These are phyloP conservation scores for Sturnira hondurensis DNA, from an alignment of 2,113 vertebrate genomes.

Conservation along the genomic window DNA sequence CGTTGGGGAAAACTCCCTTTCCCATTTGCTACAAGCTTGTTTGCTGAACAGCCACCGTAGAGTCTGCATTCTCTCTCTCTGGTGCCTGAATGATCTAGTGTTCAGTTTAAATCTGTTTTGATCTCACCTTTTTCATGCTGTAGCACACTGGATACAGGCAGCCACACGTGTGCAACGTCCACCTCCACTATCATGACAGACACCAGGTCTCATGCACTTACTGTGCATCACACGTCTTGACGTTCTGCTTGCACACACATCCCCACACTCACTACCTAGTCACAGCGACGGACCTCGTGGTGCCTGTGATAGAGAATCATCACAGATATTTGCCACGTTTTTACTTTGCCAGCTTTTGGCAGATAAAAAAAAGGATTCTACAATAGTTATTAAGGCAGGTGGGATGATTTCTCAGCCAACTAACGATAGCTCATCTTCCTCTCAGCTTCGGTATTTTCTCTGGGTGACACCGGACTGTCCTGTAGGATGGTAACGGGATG, in stretches of 20 bases:
- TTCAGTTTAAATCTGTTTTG: background rate
- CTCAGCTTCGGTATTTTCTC: background rate
- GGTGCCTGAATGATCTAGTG: background rate
- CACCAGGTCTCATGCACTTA: background rate
- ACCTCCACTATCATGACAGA: background rate
- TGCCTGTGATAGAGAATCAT: background rate
- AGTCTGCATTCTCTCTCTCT: background rate
- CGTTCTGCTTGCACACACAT: background rate
- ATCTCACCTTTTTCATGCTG: background rate
- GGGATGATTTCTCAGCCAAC: background rate
- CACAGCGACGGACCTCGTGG: background rate
- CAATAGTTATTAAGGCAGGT: background rate
- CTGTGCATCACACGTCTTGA: background rate
- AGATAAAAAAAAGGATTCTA: background rate
- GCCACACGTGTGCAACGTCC: background rate
- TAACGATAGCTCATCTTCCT: background rate
- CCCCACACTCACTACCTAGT: background rate
- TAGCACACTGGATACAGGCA: background rate
- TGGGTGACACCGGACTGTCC: background rate
- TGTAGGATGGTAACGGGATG: background rate
- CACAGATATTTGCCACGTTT: background rate
- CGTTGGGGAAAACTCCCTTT: background rate
- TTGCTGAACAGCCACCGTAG: background rate
- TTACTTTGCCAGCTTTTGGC: background rate
- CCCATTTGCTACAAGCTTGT: background rate